Evolutionary conservation across 2,888 invertebrate species (phyloP).

Genomic region (Clivina fossor): DNA sequence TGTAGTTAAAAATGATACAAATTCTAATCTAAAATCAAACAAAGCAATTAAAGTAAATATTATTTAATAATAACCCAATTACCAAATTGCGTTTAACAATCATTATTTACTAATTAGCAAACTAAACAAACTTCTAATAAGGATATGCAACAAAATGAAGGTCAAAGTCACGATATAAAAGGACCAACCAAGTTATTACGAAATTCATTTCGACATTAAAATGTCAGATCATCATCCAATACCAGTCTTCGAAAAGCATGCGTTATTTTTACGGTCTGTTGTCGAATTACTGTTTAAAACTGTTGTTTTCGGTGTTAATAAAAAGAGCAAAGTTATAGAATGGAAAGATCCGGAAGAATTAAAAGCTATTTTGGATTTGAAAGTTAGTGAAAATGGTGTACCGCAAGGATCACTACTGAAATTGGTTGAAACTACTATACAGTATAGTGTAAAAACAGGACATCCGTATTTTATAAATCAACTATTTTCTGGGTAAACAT

Average conservation of each 20-base stretch:
- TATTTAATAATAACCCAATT: too few relatives aligned
- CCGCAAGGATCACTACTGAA: slow-evolving; percentile 53
- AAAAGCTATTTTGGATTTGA: slow-evolving; percentile 51
- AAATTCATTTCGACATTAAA: slow-evolving; percentile 9
- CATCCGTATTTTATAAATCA: slow-evolving; percentile 62
- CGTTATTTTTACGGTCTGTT: slow-evolving; percentile 51
- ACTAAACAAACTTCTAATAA: slow-evolving; percentile 1
- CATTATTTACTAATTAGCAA: slow-evolving; percentile 3
- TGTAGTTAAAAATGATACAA: too few relatives aligned
- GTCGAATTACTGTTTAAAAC: slow-evolving; percentile 51
- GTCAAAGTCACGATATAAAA: slow-evolving; percentile 20
- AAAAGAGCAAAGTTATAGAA: slow-evolving; percentile 54
- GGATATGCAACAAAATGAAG: slow-evolving; percentile 12
- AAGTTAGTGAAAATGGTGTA: slow-evolving; percentile 49
- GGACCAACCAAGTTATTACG: neutral
- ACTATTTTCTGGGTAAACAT: slow-evolving; percentile 57
- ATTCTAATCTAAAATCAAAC: too few relatives aligned
- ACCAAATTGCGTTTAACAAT: too few relatives aligned
- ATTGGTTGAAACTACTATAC: slow-evolving; percentile 54
- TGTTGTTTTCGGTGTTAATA: slow-evolving; percentile 51
- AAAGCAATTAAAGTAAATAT: too few relatives aligned
- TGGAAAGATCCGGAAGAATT: slow-evolving; percentile 58
- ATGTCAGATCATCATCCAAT: slow-evolving; percentile 48
- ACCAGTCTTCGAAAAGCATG: slow-evolving; percentile 50
- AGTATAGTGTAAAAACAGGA: slow-evolving; percentile 61